Percentiles rank a stretch among this genome's conserved stretches.
phyloP scores from a whole-genome alignment of 2,888 invertebrate genomes.

The Dolomedes plantarius region DNA sequence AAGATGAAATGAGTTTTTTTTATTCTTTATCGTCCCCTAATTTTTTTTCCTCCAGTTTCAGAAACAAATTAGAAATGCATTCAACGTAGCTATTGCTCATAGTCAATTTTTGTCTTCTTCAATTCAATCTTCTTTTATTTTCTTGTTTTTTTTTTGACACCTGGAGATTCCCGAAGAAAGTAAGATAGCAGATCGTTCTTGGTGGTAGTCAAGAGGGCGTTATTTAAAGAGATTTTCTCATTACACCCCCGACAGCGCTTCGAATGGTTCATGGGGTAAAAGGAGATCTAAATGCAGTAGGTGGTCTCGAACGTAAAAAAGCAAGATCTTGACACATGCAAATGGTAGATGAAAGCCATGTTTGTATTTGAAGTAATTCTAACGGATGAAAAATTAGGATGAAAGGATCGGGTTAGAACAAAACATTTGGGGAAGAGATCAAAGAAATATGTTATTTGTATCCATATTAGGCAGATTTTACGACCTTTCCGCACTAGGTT shows the following conservation, averaged over 20 bases:
- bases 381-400: neutral
- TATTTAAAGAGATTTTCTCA: conserved; percentile 5
- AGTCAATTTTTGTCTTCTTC: too few species aligned
- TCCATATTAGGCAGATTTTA: too few species aligned
- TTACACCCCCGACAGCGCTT: neutral
- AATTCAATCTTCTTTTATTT: too few species aligned
- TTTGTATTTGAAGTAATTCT: neutral
- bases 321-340: neutral
- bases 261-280: neutral
- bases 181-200: neutral
- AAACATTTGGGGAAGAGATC: too few species aligned
- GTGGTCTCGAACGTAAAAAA: neutral
- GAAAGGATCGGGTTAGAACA: neutral
- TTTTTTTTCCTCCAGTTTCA: too few species aligned
- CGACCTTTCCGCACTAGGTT: too few species aligned
- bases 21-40: too few species aligned
- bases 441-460: too few species aligned
- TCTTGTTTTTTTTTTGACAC: too few species aligned
- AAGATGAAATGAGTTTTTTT: too few species aligned
- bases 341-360: neutral
- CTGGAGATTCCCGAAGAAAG: neutral
- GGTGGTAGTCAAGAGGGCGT: conserved; percentile 14
- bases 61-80: too few species aligned
- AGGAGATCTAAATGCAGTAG: neutral
- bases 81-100: too few species aligned